These are phyloP conservation scores for Drosophila koepferae DNA, from an alignment of 2,888 invertebrate species.

Conservation along the genomic window DNA sequence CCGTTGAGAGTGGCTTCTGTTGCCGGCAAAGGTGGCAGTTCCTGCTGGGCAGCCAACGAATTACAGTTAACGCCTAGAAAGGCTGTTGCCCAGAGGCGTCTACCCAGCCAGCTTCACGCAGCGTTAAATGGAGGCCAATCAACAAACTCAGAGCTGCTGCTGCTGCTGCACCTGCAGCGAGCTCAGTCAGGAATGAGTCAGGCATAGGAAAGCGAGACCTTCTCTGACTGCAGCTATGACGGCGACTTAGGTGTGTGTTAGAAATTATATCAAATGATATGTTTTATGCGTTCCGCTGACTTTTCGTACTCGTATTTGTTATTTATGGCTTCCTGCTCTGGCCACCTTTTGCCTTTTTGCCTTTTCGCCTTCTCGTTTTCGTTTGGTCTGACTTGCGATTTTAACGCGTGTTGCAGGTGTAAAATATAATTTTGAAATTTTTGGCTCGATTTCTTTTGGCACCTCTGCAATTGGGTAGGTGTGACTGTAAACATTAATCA, in stretches of 20 bases:
- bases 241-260: constrained; percentile 52
- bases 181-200: constrained; percentile 7
- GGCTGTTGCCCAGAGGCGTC: constrained; percentile 67
- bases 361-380: constrained; percentile 12
- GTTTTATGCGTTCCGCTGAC: constrained; percentile 44
- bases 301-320: constrained; percentile 70
- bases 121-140: constrained; percentile 78
- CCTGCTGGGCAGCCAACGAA: constrained; percentile 73
- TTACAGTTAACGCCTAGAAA: constrained; percentile 78
- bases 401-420: constrained; percentile 71
- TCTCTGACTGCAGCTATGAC: constrained; percentile 5
- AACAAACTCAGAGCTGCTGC: constrained; percentile 50
- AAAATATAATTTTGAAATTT: constrained; percentile 43
- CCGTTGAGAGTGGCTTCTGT: constrained; percentile 39
- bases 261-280: constrained; percentile 78
- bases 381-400: constrained; percentile 69
- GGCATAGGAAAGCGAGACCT: neutral
- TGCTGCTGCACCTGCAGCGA: constrained; percentile 68
- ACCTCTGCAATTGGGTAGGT: constrained; percentile 68
- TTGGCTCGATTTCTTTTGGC: constrained; percentile 40
- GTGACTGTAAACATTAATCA: constrained; percentile 77
- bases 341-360: constrained; percentile 17
- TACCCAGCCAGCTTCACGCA: constrained; percentile 67
- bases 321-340: constrained; percentile 76
- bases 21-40: constrained; percentile 69